Conservation (phyloP, 2,113 vertebrate genomes). For the Smithornis capensis region DNA sequence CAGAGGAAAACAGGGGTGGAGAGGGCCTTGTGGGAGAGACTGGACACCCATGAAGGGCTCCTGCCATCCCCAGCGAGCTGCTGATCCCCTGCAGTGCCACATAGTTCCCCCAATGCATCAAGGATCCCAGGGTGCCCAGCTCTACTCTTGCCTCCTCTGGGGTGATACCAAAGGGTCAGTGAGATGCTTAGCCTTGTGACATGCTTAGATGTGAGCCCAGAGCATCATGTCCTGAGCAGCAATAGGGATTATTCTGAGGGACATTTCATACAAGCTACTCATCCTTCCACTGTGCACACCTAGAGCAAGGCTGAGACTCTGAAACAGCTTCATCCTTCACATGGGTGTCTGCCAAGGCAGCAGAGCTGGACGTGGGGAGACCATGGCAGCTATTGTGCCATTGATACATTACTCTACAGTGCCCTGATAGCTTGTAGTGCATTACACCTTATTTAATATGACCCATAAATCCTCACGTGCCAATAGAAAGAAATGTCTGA, state of each 20-base stretch:
- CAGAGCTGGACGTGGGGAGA: not conserved
- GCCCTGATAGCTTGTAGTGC: not conserved
- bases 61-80: not conserved
- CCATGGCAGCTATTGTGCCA: not conserved
- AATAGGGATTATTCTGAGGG: too few species aligned
- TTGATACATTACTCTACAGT: not conserved
- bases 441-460: not conserved
- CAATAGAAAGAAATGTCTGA: not conserved
- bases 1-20: not conserved
- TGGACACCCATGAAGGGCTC: not conserved
- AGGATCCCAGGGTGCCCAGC: not conserved
- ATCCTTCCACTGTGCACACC: not conserved
- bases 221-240: not conserved
- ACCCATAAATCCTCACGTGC: not conserved
- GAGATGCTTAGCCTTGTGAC: not conserved
- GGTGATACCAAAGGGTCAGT: rapidly evolving
- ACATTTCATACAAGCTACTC: not conserved
- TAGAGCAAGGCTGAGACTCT: not conserved
- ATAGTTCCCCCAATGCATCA: not conserved
- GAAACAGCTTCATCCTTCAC: not conserved
- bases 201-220: rapidly evolving
- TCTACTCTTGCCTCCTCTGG: not conserved
- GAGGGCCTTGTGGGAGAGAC: not conserved
- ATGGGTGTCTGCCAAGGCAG: rapidly evolving
- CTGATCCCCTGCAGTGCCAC: not conserved